Evolutionary conservation across 2,888 invertebrate species (phyloP).

Genomic region (Dysmachus trigonus): DNA sequence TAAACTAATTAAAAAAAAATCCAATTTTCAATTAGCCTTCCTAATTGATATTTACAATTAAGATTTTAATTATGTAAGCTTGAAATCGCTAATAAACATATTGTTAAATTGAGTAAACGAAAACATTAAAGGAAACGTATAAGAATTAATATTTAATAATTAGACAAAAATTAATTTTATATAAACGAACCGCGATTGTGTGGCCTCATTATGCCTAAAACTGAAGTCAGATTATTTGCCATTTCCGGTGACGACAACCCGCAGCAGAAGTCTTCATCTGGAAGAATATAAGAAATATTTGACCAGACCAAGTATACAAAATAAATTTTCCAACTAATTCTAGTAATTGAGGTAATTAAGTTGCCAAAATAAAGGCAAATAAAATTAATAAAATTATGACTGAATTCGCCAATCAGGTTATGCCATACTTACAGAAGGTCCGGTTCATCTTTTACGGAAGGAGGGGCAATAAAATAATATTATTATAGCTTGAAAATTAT

Average conservation of each 20-base stretch:
- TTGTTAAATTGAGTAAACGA: neutral
- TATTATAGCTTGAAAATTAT: neutral
- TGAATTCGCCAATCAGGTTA: neutral
- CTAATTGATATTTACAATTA: neutral
- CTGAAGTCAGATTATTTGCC: constrained; percentile 73
- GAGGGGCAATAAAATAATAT: neutral
- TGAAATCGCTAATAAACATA: neutral
- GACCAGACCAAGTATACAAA: constrained; percentile 5
- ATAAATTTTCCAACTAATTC: neutral
- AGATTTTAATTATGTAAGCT: neutral
- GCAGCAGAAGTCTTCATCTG: constrained; percentile 92
- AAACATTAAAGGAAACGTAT: neutral
- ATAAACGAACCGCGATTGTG: constrained; percentile 64
- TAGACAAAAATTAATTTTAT: neutral
- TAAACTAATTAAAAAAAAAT: neutral
- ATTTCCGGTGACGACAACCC: constrained; percentile 82
- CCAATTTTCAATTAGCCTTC: neutral
- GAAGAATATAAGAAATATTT: constrained; percentile 59
- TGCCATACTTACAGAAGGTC: neutral
- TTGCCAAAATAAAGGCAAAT: neutral
- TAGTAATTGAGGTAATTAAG: neutral
- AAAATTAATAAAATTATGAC: neutral
- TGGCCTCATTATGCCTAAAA: constrained; percentile 56
- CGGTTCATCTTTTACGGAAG: neutral
- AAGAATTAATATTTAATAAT: neutral